Base-by-base conservation (phyloP, 2,113 vertebrate genomes). In the Cololabis saira region DNA sequence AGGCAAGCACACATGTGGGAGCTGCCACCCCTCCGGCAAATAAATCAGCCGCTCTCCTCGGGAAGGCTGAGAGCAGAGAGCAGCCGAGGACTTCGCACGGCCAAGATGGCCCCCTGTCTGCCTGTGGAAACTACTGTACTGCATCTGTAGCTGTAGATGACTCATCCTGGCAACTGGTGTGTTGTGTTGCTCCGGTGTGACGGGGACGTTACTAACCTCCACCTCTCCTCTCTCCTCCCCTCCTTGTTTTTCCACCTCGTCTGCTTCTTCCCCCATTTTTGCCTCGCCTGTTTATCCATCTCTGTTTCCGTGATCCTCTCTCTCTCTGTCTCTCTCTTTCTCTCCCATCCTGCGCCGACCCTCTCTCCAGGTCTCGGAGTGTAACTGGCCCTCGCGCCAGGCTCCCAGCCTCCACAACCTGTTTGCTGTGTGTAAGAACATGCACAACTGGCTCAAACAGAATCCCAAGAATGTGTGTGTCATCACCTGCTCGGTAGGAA, bases 391-490 rank as follows among this genome's bases (percentile, higher is more conserved):
- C 0, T 86, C 95, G 9, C 92, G 93, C 66, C 98, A 99, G 89
- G 97, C 98, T 0, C 98, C 98, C 51, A 95, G 96, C 73, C 95
- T 99, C 83, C 97, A 99, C 91, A 99, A 98, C 92, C 93, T 99
- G 72, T 99, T 96, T 10, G 97, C 98, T 0, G 96, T 99, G 67
- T 99, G 98, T 89, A 97, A 98, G 92, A 99, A 99, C 87, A 99
- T 99, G 96, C 95, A 99, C 92, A 98, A 98, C 87, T 99, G 97
- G 97, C 94, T 99, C 60, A 95, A 96, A 62, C 98, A 99, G 91
- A 99, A 98, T 82, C 98, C 98, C 87, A 98, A 97, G 92, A 99
- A 99, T 9, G 96, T 99, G 71, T 99, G 98, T 80, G 97, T 99
- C 87, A 96, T 99, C 87, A 98, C 98, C 86, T 99, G 98, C 91